A percentile compares a stretch with the other conserved stretches of the same genome.
Conservation (phyloP, 2,888 invertebrate genomes). For the Xylocampa areola region DNA sequence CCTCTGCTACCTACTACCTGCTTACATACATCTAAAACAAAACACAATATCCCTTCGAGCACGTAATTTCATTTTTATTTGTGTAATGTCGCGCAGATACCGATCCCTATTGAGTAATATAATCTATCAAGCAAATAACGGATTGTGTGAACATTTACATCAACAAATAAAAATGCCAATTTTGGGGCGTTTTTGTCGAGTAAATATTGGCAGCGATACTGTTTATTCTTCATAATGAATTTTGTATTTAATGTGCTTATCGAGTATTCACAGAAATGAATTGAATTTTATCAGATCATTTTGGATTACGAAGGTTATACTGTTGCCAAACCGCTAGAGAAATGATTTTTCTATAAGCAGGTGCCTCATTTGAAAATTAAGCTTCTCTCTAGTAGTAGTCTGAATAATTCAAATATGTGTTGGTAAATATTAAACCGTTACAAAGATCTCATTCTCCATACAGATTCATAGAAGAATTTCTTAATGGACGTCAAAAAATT, state of each 20-base stretch:
- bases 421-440: too few relatives aligned
- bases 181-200: conserved; percentile 25
- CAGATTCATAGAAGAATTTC: conserved; percentile 7
- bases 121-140: conserved; percentile 24
- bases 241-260: conserved; percentile 27
- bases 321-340: conserved; percentile 3
- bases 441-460: background rate
- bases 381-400: too few relatives aligned
- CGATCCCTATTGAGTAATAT: conserved; percentile 9
- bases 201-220: conserved; percentile 33
- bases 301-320: background rate
- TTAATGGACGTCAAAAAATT: conserved; percentile 2
- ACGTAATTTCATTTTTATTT: conserved; percentile 1
- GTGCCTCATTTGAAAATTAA: conserved; percentile 9
- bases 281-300: conserved; percentile 11
- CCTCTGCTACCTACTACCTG: conserved; percentile 69
- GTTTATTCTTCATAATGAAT: conserved; percentile 24
- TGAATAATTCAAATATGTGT: too few relatives aligned
- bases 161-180: conserved; percentile 36
- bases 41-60: conserved; percentile 1
- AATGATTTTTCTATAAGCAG: background rate
- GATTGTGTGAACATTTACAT: conserved; percentile 22
- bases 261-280: conserved; percentile 14
- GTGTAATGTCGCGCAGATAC: background rate
- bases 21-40: conserved; percentile 52